Base-by-base conservation (phyloP, 2,113 vertebrate genomes). In the Verasper variegatus region DNA sequence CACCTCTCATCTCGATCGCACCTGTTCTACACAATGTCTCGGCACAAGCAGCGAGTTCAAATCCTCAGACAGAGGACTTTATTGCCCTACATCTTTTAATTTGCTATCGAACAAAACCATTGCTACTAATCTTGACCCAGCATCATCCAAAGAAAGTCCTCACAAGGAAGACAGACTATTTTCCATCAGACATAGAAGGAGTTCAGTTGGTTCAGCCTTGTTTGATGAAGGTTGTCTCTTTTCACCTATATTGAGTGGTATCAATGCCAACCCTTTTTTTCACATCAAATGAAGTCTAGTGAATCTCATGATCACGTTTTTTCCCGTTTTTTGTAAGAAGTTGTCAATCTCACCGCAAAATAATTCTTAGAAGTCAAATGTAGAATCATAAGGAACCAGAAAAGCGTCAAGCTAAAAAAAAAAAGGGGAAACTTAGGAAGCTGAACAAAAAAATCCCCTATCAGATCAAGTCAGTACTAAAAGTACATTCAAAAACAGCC, bases 1-100 rank as follows among this genome's bases (percentile, higher is more conserved):
- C 64, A 4, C 13, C 14, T 4, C 52, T 57, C 60, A 58, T 58
- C 77, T 79, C 55, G 45, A 60, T 79, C 77, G 57, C 24, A 74
- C 21, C 64, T 68, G 12, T 59, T 47, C 45, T 3, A 18, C 54
- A 67, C 57, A 54, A 42, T 31, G 49, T 75, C 66, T 56, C 42
- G 7, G 57, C 61, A 78, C 1, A 31, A 49, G 63, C 3, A 67
- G 26, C 31, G 7, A 62, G 64, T 17, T 68, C 55, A 60, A 75
- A 70, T 35, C 12, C 4, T 71, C 3, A 12, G 18, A n/a, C 12
- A 10, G 6, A 42, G 9, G 51, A 52, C 62, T 71, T 35, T 72
- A 20, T 73, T 21, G 57, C 27, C 55, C 47, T 31, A 31, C 31
- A 31, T 31, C 31, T 82, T 40, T 62, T 27, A 78, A 9, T 71